Percentiles rank a stretch among this genome's conserved stretches.
Conservation (phyloP, 1,140 invertebrate genomes). For the Philotrypesis tridentata region DNA sequence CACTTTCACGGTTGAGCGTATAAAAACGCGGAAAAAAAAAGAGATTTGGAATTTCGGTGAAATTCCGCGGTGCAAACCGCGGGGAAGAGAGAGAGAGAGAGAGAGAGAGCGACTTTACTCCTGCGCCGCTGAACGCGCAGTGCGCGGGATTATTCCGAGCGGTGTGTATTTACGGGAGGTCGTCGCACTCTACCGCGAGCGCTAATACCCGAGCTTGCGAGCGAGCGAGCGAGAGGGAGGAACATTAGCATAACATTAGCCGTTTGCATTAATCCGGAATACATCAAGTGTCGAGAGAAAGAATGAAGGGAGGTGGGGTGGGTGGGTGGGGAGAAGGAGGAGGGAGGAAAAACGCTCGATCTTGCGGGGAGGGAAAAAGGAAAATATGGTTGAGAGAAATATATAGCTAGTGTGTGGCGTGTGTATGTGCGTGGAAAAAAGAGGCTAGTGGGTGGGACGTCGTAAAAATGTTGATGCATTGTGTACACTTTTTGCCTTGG, state of each 20-base stretch:
- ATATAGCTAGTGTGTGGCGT: background rate
- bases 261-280: slow-evolving; percentile 63
- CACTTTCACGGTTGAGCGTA: no score
- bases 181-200: background rate
- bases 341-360: background rate
- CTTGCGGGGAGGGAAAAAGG: background rate
- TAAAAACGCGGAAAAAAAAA: no score
- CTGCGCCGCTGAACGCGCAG: slow-evolving; percentile 52
- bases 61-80: background rate
- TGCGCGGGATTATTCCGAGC: slow-evolving; percentile 54
- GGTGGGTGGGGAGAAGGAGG: background rate
- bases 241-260: slow-evolving; percentile 66
- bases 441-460: background rate
- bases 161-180: slow-evolving; percentile 57
- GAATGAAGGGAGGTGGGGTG: slow-evolving; percentile 22
- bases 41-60: background rate
- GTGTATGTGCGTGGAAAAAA: background rate
- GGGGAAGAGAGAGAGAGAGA: no score
- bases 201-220: background rate
- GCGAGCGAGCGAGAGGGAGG: background rate
- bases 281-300: slow-evolving; percentile 53
- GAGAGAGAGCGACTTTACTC: background rate
- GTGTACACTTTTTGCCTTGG: slow-evolving; percentile 13
- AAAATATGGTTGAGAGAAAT: slow-evolving; percentile 12
- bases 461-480: slow-evolving; percentile 45